Base-by-base conservation (phyloP, 2,888 invertebrate species). In the Lasioglossum oenotherae region DNA sequence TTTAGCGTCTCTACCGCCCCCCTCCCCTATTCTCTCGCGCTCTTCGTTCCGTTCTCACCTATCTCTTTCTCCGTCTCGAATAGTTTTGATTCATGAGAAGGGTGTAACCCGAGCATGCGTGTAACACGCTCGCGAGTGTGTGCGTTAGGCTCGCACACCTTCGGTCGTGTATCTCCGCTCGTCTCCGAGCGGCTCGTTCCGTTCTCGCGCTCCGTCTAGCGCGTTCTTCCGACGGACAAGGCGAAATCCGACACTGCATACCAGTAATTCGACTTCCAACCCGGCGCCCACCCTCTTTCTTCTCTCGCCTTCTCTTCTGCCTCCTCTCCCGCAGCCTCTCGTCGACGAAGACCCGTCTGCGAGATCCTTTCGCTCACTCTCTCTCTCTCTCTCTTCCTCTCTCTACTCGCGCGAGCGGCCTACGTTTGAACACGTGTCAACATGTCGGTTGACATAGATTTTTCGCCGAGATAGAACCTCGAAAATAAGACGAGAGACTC, bases 381-480 rank as follows among this genome's bases (percentile, higher is more conserved):
- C 67, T 31, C 35, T 8, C 23, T 31, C 64, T 31, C 46, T 23
- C 53, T 8, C 53, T 53, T 2, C 8, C 23, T 6, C 35, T 80
- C 81, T 73, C n/a, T 38, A 80, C 80, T 78, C 85, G 85, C 84
- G 84, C 85, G 79, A 76, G 83, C 92, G 90, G 87, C 90, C 90
- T 85, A 91, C 90, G 91, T 91, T 91, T 89, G 91, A 92, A 94
- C 94, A 93, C 93, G 93, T 94, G 94, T 94, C 94, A 94, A 94
- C 94, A 93, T 93, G 93, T 92, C 92, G 92, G 92, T 92, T 93
- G 94, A 94, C 94, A 94, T 92, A 94, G 94, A 94, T 94, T 94
- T 94, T 94, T 93, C 93, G 91, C 84, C 88, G 89, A 89, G 92
- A 91, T 90, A 92, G 91, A 91, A 93, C 64, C 83, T 31, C 78